Evolutionary conservation across 2,113 vertebrate species (phyloP), one percentile per base, ranked within the genome.

Genomic region (Corythaixoides concolor): DNA sequence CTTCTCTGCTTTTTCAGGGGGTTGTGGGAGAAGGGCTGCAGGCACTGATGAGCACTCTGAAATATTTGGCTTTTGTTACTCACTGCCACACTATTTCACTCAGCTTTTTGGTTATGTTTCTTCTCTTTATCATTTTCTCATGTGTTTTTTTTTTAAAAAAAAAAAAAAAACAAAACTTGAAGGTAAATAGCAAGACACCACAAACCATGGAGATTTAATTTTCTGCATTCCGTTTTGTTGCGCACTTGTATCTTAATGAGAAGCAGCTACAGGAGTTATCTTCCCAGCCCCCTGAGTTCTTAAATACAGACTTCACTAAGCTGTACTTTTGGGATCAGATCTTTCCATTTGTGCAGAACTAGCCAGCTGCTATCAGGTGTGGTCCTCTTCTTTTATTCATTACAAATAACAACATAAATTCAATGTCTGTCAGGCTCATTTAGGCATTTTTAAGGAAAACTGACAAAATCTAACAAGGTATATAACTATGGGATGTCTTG

Each of bases 221-320:
- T 97, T 96, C 95, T 97, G 83, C 88, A 55, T 86, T 95, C 88
- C 47, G 10, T 89, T 89, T 93, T 45, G 33, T 90, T 92, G 67
- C 20, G 3, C 32, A 24, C 41, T 94, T 88, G 45, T 70, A 24
- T 81, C 86, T 70, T 92, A 95, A 95, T 59, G 56, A 92, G 89
- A 95, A 97, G 96, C 95, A 95, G 92, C 94, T 74, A 66, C 59
- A 70, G 0, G 2, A 82, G 18, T 86, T 67, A 28, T 62, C 67
- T 58, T 58, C 55, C 70, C 78, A 60, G 19, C 20, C 47, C 50
- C 23, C 15, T 5, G 37, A 75, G 81, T 73, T 68, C 75, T 27
- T 30, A 79, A 53, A 47, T 5, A 39, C 41, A 77, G 59, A 2
- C n/a, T 87, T 49, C 27, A 9, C 35, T 26, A 20, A 64, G 39